Evolutionary conservation across 2,888 invertebrate species (phyloP), one percentile per base, ranked within the genome.

Genomic region (Micoletzkya japonica): DNA sequence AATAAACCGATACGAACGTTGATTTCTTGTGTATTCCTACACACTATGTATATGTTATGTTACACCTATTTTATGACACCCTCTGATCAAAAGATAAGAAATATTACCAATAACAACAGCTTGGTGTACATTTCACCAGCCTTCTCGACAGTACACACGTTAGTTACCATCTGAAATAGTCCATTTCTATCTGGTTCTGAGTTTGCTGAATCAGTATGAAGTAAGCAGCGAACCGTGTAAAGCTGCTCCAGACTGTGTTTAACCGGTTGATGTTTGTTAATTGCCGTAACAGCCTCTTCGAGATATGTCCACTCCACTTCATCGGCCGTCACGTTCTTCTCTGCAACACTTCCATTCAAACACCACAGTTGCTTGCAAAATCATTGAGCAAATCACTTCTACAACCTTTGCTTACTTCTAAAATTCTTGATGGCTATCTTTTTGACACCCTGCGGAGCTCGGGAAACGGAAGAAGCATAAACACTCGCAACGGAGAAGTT

Each of bases 111-210:
- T 30, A n/a, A 26, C 2, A 67, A 32, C 24, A 67, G 44, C 54
- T 67, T 67, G 3, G 32, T 32, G 57, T 67, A 67, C 67, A 67
- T 67, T 34, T 67, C 44, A 6, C 39, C 39, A 2, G 67, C 56
- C 34, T 57, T 57, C 39, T 56, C 67, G 44, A 44, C 57, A 26
- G 32, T 14, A 17, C 67, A 67, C 4, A 67, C 28, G 30, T 57
- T 67, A 26, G 57, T 67, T 3, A 67, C 67, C 57, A 57, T 67
- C 67, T 67, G 52, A 64, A 64, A 30, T 7, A 56, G 10, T n/a
- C 14, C 1, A 39, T 30, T 14, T 56, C 7, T n/a, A n/a, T 24
- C 26, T 34, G 4, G 20, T 17, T n/a, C 24, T 60, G 6, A 32
- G 28, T 26, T 4, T n/a, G n/a, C n/a, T n/a, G n/a, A n/a, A n/a